Evolutionary conservation across 2,888 invertebrate species (phyloP), one percentile per base, ranked within the genome.

Genomic region (Drosophila anceps): DNA sequence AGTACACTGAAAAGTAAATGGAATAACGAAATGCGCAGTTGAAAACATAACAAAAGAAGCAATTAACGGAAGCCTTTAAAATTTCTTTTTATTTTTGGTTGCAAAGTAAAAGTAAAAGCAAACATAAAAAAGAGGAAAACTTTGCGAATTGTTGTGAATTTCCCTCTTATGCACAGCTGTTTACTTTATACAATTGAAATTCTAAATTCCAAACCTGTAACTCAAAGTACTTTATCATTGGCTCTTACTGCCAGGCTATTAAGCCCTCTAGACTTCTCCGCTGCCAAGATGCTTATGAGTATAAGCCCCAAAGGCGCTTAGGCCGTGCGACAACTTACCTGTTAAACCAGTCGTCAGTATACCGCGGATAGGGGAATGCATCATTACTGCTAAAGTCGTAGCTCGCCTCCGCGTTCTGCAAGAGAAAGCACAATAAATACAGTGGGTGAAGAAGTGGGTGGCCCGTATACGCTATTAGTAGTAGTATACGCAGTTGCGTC

Each of bases 341-440:
- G 95, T 99, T 99, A 93, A 99, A 99, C 99, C 99, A 99, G 93
- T 99, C 99, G 91, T 99, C 99, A 0, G 99, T 99, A 93, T 99
- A 99, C 82, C 99, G 95, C 2, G 99, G 99, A 93, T 99, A 99
- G 0, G 99, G 99, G 93, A 95, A 99, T 2, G 98, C 98, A 93
- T 99, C 99, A 93, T 99, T 99, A 93, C 99, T 99, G 94, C 99
- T 99, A 94, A 99, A 99, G 93, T 99, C 99, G 92, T 98, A 99
- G 86, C 99, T 99, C 15, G 99, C 99, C 93, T 97, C 96, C 5
- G 99, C 98, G 92, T 99, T 99, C 99, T 99, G 94, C 35, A 60
- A 74, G 46, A 13, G 27, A 48, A 9, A 37, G 8, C 50, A 31
- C 3, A 50, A 8, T 6, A 6, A 59, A 31, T 44, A 35, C 24